Evolutionary conservation across 2,888 invertebrate species (phyloP).

Genomic region (Tipula helvola): DNA sequence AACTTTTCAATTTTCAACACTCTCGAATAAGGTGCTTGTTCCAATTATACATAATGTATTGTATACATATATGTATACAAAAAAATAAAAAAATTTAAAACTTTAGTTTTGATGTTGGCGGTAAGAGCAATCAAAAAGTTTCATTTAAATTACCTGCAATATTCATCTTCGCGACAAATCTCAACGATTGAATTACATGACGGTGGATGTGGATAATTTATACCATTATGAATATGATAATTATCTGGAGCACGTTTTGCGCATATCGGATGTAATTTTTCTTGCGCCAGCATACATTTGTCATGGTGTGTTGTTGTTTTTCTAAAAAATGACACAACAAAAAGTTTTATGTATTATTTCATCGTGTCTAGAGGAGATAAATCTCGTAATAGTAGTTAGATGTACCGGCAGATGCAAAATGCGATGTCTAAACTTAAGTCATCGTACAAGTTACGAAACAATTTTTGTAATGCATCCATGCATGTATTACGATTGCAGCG

Average conservation of each 20-base stretch:
- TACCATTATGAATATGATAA: constrained; percentile 35
- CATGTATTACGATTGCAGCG: constrained; percentile 75
- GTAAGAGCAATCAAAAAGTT: background rate
- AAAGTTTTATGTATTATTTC: background rate
- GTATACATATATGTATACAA: background rate
- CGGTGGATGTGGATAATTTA: constrained; percentile 51
- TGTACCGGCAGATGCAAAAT: constrained; percentile 85
- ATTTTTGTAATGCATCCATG: constrained; percentile 74
- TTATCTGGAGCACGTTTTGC: constrained; percentile 65
- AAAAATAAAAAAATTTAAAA: background rate
- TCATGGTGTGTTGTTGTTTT: constrained; percentile 53
- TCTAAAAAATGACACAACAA: constrained; percentile 4
- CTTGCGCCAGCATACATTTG: constrained; percentile 79
- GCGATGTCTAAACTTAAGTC: constrained; percentile 81
- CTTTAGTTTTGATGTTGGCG: background rate
- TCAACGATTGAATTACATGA: constrained; percentile 77
- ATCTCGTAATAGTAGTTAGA: background rate
- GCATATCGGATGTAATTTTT: constrained; percentile 79
- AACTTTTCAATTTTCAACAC: background rate
- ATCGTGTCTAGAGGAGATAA: background rate
- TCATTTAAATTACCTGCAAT: constrained; percentile 55
- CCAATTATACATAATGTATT: background rate
- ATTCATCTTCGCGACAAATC: constrained; percentile 65
- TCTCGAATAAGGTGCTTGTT: background rate
- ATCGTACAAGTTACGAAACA: constrained; percentile 69